Conservation (phyloP, 2,888 invertebrate genomes). For the Cosmopolites sordidus region DNA sequence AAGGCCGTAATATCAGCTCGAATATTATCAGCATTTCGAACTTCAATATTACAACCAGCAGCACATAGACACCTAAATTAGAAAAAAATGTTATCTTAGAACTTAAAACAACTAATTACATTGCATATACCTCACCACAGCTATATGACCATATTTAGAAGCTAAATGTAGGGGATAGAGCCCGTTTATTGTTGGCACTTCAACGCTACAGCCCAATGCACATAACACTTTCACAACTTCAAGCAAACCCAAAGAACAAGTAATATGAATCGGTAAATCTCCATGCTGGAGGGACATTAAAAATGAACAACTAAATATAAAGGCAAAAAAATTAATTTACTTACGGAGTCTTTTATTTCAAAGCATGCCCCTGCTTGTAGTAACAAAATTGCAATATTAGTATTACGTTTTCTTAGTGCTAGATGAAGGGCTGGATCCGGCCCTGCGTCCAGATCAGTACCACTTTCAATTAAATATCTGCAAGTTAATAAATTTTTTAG, state of each 20-base stretch:
- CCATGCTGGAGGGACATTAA: constrained; percentile 45
- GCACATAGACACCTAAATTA: constrained; percentile 59
- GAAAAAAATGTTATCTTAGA: background rate
- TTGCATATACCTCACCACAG: constrained; percentile 61
- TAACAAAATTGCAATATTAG: constrained; percentile 55
- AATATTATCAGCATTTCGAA: constrained; percentile 64
- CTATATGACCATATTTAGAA: constrained; percentile 65
- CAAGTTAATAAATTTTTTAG: constrained; percentile 12
- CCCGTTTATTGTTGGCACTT: constrained; percentile 59
- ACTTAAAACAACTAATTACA: background rate
- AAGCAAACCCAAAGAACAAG: constrained; percentile 53
- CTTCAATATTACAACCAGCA: constrained; percentile 66
- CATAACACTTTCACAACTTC: constrained; percentile 57
- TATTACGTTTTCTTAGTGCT: constrained; percentile 55
- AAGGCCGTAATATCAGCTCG: constrained; percentile 73
- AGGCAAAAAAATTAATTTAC: constrained; percentile 27
- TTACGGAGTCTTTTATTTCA: constrained; percentile 53
- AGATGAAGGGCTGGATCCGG: constrained; percentile 57
- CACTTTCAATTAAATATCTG: constrained; percentile 45
- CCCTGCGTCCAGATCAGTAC: constrained; percentile 45
- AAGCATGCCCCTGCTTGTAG: constrained; percentile 59
- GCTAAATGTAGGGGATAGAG: constrained; percentile 67
- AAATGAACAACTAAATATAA: too few species aligned
- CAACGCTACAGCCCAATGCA: constrained; percentile 58
- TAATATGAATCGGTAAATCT: constrained; percentile 59